Percentiles rank a stretch among this genome's conserved stretches.
Evolutionary conservation across 2,113 vertebrate genomes (phyloP).

Genomic region (Capreolus pygargus): DNA sequence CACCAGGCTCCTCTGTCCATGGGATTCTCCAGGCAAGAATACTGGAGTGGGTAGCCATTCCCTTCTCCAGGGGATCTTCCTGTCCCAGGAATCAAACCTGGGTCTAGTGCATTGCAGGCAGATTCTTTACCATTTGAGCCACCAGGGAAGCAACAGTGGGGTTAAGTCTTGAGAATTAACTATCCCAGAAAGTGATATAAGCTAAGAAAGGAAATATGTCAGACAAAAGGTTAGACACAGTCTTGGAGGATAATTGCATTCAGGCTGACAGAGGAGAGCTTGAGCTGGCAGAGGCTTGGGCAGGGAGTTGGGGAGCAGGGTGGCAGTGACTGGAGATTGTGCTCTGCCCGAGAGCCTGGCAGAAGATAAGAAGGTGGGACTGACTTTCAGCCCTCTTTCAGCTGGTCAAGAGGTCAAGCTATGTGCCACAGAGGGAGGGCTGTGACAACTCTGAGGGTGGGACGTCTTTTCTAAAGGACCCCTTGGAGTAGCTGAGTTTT

Average conservation of each 20-base stretch:
- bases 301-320: neutral
- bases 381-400: neutral
- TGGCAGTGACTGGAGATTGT: neutral
- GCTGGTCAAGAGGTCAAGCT: neutral
- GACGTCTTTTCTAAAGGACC: neutral
- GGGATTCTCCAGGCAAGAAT: neutral
- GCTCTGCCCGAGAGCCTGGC: neutral
- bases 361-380: no score
- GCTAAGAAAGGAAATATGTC: neutral
- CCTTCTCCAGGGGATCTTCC: neutral
- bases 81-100: neutral
- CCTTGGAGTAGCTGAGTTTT: neutral
- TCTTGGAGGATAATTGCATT: neutral
- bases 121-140: neutral
- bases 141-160: neutral
- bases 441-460: neutral
- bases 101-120: no score
- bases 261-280: neutral
- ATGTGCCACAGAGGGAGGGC: rapidly evolving
- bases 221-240: neutral
- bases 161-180: neutral
- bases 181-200: neutral
- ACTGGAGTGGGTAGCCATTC: neutral
- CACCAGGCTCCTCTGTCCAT: neutral
- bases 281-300: neutral